These are phyloP conservation scores for Piezodorus guildinii DNA, from an alignment of 1,140 invertebrate species.

Conservation along the genomic window DNA sequence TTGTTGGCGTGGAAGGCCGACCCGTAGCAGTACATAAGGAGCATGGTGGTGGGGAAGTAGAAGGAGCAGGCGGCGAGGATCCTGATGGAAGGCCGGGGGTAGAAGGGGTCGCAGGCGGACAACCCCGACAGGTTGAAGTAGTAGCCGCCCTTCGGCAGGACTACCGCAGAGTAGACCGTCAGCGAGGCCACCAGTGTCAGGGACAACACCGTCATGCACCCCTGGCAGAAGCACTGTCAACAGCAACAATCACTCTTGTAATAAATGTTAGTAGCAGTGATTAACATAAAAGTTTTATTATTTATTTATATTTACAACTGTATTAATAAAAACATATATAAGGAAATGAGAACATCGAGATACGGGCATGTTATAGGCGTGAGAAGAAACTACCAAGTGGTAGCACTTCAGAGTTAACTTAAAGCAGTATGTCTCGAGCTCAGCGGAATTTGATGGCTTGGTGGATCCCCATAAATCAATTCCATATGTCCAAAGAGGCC, in stretches of 20 bases:
- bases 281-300: no score
- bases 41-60: slow-evolving; percentile 80
- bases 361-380: no score
- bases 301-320: no score
- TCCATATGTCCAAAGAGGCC: no score
- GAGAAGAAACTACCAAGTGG: no score
- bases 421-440: no score
- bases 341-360: no score
- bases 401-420: no score
- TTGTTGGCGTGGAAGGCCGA: slow-evolving; percentile 78
- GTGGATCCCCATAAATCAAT: no score
- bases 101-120: slow-evolving; percentile 76
- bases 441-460: no score
- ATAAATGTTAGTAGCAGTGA: no score
- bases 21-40: slow-evolving; percentile 79
- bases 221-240: slow-evolving; percentile 41
- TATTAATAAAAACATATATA: no score
- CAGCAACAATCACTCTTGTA: neutral
- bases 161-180: slow-evolving; percentile 63
- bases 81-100: slow-evolving; percentile 57
- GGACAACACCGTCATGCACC: slow-evolving; percentile 67
- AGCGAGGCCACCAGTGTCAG: slow-evolving; percentile 70
- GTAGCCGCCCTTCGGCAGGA: slow-evolving; percentile 66
- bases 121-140: slow-evolving; percentile 75
- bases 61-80: slow-evolving; percentile 72